Evolutionary conservation across 2,888 invertebrate species (phyloP).

Genomic region (Lasiommata megera): DNA sequence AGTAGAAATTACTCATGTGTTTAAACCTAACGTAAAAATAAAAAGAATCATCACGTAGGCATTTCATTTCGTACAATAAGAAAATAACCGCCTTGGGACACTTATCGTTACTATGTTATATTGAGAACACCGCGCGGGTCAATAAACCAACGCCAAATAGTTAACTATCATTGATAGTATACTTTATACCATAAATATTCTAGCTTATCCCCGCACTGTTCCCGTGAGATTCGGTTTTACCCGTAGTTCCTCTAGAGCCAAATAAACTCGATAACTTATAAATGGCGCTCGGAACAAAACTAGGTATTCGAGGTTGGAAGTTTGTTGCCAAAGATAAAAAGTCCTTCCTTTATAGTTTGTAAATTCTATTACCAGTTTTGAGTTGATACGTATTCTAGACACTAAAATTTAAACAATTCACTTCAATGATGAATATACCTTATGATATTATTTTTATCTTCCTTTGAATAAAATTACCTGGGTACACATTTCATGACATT

Average conservation of each 20-base stretch:
- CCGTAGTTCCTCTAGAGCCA: neutral
- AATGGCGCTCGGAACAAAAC: neutral
- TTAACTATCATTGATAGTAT: constrained; percentile 3
- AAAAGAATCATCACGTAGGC: too few species aligned
- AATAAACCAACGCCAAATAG: neutral
- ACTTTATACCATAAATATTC: neutral
- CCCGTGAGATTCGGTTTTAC: neutral
- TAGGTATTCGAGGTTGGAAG: neutral
- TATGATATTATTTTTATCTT: neutral
- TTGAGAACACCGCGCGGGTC: neutral
- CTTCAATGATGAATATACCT: neutral
- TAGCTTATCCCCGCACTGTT: neutral
- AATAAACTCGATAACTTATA: constrained; percentile 6
- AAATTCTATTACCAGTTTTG: neutral
- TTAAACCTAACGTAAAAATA: too few species aligned
- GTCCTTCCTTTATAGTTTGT: neutral
- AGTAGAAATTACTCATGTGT: too few species aligned
- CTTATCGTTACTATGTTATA: neutral
- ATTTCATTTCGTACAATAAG: too few species aligned
- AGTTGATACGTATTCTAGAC: neutral
- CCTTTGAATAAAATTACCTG: too few species aligned
- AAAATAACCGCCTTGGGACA: too few species aligned
- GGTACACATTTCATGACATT: too few species aligned
- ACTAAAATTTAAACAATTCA: neutral
- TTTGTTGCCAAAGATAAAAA: neutral